Base-by-base conservation (phyloP, 2,113 vertebrate genomes). In the Oncorhynchus masou region DNA sequence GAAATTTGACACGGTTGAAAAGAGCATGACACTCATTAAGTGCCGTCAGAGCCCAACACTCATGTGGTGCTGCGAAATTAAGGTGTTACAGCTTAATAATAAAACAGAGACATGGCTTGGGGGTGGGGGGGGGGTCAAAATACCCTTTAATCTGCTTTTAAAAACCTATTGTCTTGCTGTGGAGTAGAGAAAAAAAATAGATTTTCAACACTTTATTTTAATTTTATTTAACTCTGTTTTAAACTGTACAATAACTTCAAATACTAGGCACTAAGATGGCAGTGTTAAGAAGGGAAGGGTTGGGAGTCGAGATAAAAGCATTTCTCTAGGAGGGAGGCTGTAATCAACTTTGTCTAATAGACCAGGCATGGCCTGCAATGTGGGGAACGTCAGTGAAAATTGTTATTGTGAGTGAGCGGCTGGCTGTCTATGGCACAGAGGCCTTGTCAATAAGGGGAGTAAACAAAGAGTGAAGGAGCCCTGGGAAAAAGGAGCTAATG, bases 1-100 rank as follows among this genome's bases (percentile, higher is more conserved):
- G 79, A 71, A 75, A 88, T 86, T 81, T 86, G 86, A 86, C 86
- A 87, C 74, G 70, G 85, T 86, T 84, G 82, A 79, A 85, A 78
- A 71, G 84, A 84, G 76, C 67, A 45, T 75, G 74, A 71, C 83
- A 75, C 84, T 88, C 80, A 86, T 88, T 86, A 87, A 81, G 77
- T 78, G 87, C 74, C 66, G 67, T 80, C 70, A 76, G 68, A 81
- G 83, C 83, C 77, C 74, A 71, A 71, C 31, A 81, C 79, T 77
- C 69, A 78, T 76, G 74, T 81, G 80, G 75, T 7, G 64, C 77
- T 76, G 79, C 83, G 81, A 87, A 87, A 90, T 88, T 68, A 87
- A 84, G 83, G 81, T 85, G 83, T 79, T 82, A 77, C 72, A 78
- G 83, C 68, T 76, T 79, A 85, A 84, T 86, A 76, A 82, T 77